Evolutionary conservation across 2,888 invertebrate species (phyloP), one percentile per base, ranked within the genome.

Genomic region (Sisyra terminalis): DNA sequence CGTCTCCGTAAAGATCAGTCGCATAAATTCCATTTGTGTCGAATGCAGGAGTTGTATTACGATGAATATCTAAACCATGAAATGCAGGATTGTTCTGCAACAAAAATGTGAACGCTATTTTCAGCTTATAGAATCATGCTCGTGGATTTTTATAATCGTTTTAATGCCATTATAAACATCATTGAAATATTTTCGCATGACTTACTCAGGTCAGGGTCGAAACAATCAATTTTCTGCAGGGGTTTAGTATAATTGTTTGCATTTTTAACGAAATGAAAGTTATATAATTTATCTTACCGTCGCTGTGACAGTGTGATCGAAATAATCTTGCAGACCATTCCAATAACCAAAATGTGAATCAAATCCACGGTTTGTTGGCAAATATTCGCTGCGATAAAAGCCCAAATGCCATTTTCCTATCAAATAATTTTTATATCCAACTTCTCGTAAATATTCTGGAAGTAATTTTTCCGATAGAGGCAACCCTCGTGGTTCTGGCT

Each of bases 371-470:
- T 67, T 69, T 2, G 73, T 73, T 0, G 87, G 88, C 2, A 82
- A 72, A 56, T 74, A 85, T 50, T 75, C 75, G 42, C 69, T 66
- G 43, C 69, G 67, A 47, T 75, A 78, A 66, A 78, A 85, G 2
- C 92, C 92, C 45, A 92, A 70, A 57, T 85, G 82, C 87, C 87
- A 87, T 65, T 88, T 88, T 10, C 88, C 88, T 10, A 88, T 71
- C 30, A 82, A 75, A 56, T 82, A 78, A 0, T 84, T 84, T 15
- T 63, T 60, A 57, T 87, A 89, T 7, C 85, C 85, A 43, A 66
- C 60, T 17, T 65, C 65, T 53, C 69, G 69, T 40, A 88, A 63
- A 59, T 80, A 75, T 60, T 75, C 63, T 0, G 74, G 73, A 46
- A 74, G 50, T 45, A 73, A 50, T 49, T 67, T 70, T 54, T 71